Evolutionary conservation across 2,888 invertebrate species (phyloP), one percentile per base, ranked within the genome.

Genomic region (Synanthedon tipuliformis): DNA sequence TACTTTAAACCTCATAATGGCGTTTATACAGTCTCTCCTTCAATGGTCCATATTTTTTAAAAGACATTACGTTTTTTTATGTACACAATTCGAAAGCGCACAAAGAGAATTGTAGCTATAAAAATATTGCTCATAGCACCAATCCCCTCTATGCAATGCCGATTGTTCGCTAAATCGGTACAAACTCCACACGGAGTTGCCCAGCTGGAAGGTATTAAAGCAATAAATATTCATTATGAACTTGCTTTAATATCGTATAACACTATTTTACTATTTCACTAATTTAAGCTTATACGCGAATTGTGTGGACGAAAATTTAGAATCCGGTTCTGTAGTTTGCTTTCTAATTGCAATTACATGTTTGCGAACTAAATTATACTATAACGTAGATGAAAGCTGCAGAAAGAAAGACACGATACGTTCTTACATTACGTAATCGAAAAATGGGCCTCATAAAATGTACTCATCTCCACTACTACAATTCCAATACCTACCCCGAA

Each of bases 141-240:
- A 75, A 80, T 81, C 75, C 60, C 68, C 71, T 63, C 71, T 73
- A 73, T 81, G 77, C 78, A 73, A 61, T 62, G 62, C 63, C 76
- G 71, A 80, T 81, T 76, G 80, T 75, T 74, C 45, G 45, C 45
- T 45, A 45, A 66, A 65, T 69, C 69, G 64, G 67, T 63, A 64
- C 72, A 67, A 74, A 69, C 71, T 67, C 67, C 61, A 63, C 62
- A 56, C 70, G 60, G 64, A 65, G 65, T 62, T 61, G 67, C 66
- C 74, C 78, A 78, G 80, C 78, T 81, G 78, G 74, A 71, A 62
- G 69, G 79, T 84, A 86, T 86, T 86, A 85, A 85, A 79, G 68
- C 81, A 62, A 82, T 86, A 86, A 86, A 86, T 85, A 85, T 83
- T 81, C 79, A 84, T 86, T 86, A 85, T 79, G 77, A 82, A 82